Evolutionary conservation across 2,113 vertebrate species (phyloP), one percentile per base, ranked within the genome.

Genomic region (Hassar affinis): DNA sequence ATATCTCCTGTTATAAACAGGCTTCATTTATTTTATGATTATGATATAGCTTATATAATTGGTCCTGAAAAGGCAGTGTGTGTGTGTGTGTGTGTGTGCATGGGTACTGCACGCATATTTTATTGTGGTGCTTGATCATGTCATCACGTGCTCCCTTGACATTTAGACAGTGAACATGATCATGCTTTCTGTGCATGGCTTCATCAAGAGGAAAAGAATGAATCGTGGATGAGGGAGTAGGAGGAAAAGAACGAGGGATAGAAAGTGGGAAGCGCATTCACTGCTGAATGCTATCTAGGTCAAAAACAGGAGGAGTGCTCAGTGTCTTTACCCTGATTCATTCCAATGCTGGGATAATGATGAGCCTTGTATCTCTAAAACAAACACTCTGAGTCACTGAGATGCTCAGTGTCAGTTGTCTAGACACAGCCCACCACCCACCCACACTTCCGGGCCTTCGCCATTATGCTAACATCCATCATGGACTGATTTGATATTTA

Each of bases 241-340:
- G 52, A 17, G 52, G 17, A 69, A 78, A 20, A 45, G 18, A 42
- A 47, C 12, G 64, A 59, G 57, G 54, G 18, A 78, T 56, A 0
- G 47, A 71, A 42, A 42, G 62, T 57, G 56, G 61, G 30, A 71
- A 61, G 64, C 25, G 30, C 61, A 27, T 61, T 62, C 69, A 47
- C 35, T 84, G 79, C 78, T 76, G 38, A 84, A 88, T 62, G 72
- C 38, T 81, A 82, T 85, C 78, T 88, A 80, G 86, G 83, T 88
- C 85, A 84, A 59, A 75, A 83, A 69, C 57, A 77, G 83, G 14
- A 83, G 80, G 80, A 84, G 72, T 79, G 38, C n/a, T 83, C 33
- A 30, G 66, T n/a, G 61, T 64, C 59, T 72, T 56, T 74, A 59
- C 57, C 56, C 81, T 57, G 33, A 83, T 82, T 82, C 66, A 64